phyloP scores from a whole-genome alignment of 2,888 invertebrate genomes.

The Drosophila pegasa region DNA sequence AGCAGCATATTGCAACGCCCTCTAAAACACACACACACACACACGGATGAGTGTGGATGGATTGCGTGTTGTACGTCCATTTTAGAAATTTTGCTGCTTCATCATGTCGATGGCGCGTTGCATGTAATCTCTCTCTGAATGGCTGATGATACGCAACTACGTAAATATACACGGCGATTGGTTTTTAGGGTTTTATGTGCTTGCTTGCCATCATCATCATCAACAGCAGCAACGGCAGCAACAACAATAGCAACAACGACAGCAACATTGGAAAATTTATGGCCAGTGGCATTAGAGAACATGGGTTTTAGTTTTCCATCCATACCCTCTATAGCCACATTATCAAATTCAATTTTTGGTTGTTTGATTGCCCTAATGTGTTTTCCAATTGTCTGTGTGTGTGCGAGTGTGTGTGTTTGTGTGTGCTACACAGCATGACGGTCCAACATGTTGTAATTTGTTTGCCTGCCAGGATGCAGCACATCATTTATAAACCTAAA shows the following conservation, averaged over 20 bases:
- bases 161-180: conserved; percentile 53
- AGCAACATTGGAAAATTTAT: conserved; percentile 72
- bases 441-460: conserved; percentile 75
- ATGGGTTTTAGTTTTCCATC: conserved; percentile 65
- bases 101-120: conserved; percentile 65
- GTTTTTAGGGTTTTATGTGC: conserved; percentile 68
- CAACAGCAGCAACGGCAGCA: conserved; percentile 25
- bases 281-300: conserved; percentile 74
- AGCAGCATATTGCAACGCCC: conserved; percentile 58
- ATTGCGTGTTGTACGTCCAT: conserved; percentile 79
- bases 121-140: conserved; percentile 62
- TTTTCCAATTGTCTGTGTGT: conserved; percentile 72
- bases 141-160: conserved; percentile 60
- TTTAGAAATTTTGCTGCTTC: conserved; percentile 78
- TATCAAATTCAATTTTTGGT: conserved; percentile 79
- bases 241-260: conserved; percentile 32
- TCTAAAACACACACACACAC: conserved; percentile 23
- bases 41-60: conserved; percentile 17
- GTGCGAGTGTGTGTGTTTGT: conserved; percentile 28
- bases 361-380: conserved; percentile 76
- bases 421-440: conserved; percentile 50
- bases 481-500: conserved; percentile 70
- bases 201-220: conserved; percentile 40
- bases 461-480: conserved; percentile 62
- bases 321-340: conserved; percentile 41